phyloP scores from a whole-genome alignment of 2,113 vertebrate species.

The Meles meles region DNA sequence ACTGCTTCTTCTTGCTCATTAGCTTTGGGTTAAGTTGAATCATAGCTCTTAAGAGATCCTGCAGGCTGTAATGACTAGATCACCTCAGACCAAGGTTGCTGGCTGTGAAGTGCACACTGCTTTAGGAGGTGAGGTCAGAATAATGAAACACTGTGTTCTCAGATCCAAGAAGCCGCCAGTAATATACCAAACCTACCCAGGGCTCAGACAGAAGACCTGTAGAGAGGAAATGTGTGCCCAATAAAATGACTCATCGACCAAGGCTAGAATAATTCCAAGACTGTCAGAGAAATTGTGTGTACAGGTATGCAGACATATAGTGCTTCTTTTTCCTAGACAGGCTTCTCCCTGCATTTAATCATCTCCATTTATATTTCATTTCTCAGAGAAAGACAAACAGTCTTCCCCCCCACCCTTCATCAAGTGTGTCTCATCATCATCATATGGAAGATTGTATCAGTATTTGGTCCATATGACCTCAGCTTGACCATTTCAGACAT shows the following conservation, averaged over 20 bases:
- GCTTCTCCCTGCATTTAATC: neutral
- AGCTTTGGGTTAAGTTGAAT: conserved; percentile 1
- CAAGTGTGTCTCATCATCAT: neutral
- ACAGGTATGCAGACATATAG: neutral
- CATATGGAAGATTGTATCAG: neutral
- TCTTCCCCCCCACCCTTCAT: neutral
- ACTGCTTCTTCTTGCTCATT: conserved; percentile 40
- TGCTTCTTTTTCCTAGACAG: neutral
- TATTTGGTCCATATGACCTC: neutral
- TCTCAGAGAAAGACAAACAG: neutral
- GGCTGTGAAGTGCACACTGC: neutral
- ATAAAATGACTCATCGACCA: neutral
- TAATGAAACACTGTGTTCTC: neutral
- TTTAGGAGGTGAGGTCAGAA: neutral
- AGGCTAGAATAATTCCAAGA: neutral
- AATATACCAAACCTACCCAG: neutral
- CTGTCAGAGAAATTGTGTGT: neutral
- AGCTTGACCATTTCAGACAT: neutral
- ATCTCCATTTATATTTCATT: neutral
- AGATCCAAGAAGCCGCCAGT: neutral
- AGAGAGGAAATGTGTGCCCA: neutral
- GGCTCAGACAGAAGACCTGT: neutral
- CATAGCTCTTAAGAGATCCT: conserved; percentile 3
- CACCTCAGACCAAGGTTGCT: conserved; percentile 20
- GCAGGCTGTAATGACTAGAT: neutral